Percentiles rank a stretch among this genome's conserved stretches.
Evolutionary conservation across 2,113 vertebrate genomes (phyloP).

Genomic region (Onychorhynchus coronatus): DNA sequence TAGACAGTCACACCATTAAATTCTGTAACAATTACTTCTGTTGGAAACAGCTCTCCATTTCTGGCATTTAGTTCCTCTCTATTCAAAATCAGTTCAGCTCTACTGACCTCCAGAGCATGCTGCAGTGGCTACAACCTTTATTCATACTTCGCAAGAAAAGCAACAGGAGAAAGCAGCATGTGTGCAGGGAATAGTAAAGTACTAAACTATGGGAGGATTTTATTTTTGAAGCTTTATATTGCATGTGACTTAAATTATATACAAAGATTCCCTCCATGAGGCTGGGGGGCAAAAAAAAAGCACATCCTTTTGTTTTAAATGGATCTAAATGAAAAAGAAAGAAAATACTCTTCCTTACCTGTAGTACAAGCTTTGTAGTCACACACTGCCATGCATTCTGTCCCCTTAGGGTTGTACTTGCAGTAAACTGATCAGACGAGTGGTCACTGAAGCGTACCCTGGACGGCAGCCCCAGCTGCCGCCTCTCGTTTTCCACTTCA

Average conservation of each 20-base stretch:
- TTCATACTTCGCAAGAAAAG: not conserved
- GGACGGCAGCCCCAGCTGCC: constrained; percentile 78
- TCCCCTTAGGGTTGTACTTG: constrained; percentile 75
- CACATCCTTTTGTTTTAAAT: not conserved
- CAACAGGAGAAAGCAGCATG: not conserved
- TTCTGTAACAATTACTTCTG: not conserved
- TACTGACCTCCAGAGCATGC: not conserved
- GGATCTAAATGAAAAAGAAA: not conserved
- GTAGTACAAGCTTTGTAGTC: constrained; percentile 75
- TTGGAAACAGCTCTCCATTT: not conserved
- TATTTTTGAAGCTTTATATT: not conserved
- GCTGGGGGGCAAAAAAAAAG: not conserved
- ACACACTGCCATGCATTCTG: constrained; percentile 82
- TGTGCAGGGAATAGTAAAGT: not conserved
- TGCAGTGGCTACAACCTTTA: not conserved
- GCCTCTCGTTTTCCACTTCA: constrained; percentile 84
- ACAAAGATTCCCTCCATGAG: not conserved
- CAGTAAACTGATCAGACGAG: constrained; percentile 75
- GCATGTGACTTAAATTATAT: not conserved
- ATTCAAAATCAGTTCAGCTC: not conserved
- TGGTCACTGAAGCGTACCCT: constrained; percentile 81
- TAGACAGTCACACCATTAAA: not conserved
- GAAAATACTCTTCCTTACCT: constrained; percentile 70
- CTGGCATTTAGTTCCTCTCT: not conserved
- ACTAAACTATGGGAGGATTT: not conserved